A percentile compares a stretch with the other conserved stretches of the same genome.
phyloP scores from a whole-genome alignment of 2,888 invertebrate genomes.

The Rhingia rostrata region DNA sequence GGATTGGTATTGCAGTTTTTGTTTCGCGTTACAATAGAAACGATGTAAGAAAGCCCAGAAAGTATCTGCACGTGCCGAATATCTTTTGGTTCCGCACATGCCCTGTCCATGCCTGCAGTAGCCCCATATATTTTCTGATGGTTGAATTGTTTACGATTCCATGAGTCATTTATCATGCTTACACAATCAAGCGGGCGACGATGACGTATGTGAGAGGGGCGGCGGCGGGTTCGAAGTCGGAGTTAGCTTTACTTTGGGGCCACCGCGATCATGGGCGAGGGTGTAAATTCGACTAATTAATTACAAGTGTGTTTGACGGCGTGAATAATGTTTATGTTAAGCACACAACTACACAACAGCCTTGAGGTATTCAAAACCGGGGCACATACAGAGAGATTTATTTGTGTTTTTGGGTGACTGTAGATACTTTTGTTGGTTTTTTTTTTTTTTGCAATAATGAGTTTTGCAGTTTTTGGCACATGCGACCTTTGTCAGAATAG shows the following conservation, averaged over 20 bases:
- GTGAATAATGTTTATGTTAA: no score
- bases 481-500: no score
- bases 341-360: no score
- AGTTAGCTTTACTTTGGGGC: background rate
- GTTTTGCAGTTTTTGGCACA: no score
- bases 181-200: background rate
- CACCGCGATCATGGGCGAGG: background rate
- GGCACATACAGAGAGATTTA: no score
- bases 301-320: no score
- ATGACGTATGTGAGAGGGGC: background rate
- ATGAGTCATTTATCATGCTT: background rate
- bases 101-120: background rate
- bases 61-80: constrained; percentile 59
- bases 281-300: background rate
- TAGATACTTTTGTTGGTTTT: no score
- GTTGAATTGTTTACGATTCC: constrained; percentile 22
- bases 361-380: no score
- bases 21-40: constrained; percentile 5
- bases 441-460: no score
- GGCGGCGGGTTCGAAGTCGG: background rate
- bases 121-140: background rate
- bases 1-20: constrained; percentile 8
- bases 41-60: background rate
- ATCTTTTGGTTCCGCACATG: constrained; percentile 2
- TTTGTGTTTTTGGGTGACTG: no score